Percentiles rank a stretch among this genome's conserved stretches.
These are phyloP conservation scores for Camelus bactrianus DNA, from an alignment of 2,113 vertebrate species.

Conservation along the genomic window DNA sequence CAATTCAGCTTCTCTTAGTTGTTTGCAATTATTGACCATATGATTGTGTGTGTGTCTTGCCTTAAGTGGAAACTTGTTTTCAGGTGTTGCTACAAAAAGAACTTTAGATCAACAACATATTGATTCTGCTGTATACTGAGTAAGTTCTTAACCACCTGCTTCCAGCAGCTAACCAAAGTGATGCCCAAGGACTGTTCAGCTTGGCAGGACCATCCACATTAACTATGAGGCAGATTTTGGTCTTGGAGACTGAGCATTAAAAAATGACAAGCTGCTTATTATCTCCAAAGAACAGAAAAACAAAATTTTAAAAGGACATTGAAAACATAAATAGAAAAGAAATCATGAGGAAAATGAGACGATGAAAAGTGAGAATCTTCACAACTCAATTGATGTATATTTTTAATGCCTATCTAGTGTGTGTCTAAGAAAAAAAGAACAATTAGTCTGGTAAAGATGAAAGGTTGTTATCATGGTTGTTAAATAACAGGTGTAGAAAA, in stretches of 20 bases:
- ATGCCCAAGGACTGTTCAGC: neutral
- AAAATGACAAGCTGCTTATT: conserved; percentile 22
- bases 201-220: neutral
- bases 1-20: conserved; percentile 40
- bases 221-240: neutral
- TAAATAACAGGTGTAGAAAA: neutral
- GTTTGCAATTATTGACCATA: conserved; percentile 31
- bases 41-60: neutral
- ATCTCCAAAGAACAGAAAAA: conserved; percentile 14
- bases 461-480: neutral
- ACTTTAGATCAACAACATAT: conserved; percentile 1
- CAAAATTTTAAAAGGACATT: neutral
- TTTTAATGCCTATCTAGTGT: neutral
- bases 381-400: neutral
- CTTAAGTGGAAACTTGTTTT: conserved; percentile 34
- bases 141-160: neutral
- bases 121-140: conserved; percentile 1
- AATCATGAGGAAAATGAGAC: neutral
- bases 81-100: conserved; percentile 7
- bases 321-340: neutral
- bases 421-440: neutral
- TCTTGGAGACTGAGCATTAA: neutral
- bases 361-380: neutral
- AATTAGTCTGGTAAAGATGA: neutral
- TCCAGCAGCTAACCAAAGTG: neutral